These are phyloP conservation scores for Phoenicopterus ruber DNA, from an alignment of 2,113 vertebrate species.

Conservation along the genomic window DNA sequence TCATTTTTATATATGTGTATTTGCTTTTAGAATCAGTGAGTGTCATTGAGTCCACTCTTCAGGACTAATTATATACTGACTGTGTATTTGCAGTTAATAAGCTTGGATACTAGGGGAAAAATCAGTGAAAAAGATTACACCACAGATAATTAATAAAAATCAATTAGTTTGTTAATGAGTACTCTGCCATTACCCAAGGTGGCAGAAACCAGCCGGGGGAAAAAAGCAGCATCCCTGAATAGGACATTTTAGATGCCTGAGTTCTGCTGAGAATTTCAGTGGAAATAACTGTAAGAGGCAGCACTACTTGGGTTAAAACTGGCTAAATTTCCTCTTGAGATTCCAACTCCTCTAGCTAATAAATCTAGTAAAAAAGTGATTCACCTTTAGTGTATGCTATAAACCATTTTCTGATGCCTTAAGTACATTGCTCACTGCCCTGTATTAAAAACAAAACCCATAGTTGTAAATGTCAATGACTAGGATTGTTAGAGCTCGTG, in stretches of 20 bases:
- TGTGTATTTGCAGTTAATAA: conserved; percentile 75
- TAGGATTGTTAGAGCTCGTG: conserved; percentile 71
- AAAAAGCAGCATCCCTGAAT: conserved; percentile 53
- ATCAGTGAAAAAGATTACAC: conserved; percentile 71
- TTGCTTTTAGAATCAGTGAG: conserved; percentile 7
- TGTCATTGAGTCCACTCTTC: conserved; percentile 59
- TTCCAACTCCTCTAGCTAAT: conserved; percentile 72
- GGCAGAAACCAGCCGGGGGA: conserved; percentile 57
- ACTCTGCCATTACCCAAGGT: conserved; percentile 75
- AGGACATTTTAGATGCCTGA: conserved; percentile 59
- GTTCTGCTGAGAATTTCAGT: conserved; percentile 76
- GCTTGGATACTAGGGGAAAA: conserved; percentile 73
- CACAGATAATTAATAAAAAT: conserved; percentile 86
- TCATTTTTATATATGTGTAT: too few species aligned
- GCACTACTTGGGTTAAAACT: conserved; percentile 74
- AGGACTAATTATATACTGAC: conserved; percentile 65
- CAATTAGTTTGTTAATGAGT: conserved; percentile 84
- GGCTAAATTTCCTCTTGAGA: conserved; percentile 74
- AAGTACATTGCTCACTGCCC: conserved; percentile 79
- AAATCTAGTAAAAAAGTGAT: conserved; percentile 78
- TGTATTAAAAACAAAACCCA: conserved; percentile 80
- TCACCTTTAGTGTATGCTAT: conserved; percentile 78
- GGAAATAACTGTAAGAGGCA: conserved; percentile 70
- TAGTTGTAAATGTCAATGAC: conserved; percentile 82
- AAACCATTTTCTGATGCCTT: conserved; percentile 78